These are phyloP conservation scores for Corynorhinus townsendii DNA, from an alignment of 2,113 vertebrate genomes.

Conservation along the genomic window DNA sequence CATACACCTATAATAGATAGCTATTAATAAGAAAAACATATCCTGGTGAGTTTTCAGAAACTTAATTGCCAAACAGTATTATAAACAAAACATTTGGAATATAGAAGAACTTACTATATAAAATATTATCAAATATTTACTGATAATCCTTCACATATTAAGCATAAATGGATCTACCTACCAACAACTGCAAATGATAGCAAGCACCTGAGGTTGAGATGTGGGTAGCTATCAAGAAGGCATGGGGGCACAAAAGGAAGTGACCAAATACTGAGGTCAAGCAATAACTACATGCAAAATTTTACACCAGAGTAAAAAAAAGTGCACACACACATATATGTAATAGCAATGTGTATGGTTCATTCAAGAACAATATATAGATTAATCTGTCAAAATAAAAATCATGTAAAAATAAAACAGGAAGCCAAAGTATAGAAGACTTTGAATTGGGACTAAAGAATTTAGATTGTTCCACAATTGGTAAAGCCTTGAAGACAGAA, in stretches of 20 bases:
- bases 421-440: neutral
- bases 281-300: neutral
- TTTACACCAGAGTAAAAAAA: neutral
- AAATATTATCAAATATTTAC: conserved; percentile 5
- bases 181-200: neutral
- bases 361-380: neutral
- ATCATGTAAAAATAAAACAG: neutral
- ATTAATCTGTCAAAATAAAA: neutral
- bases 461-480: neutral
- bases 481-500: neutral
- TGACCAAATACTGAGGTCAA: neutral
- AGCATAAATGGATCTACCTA: neutral
- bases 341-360: neutral
- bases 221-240: neutral
- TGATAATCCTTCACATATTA: neutral
- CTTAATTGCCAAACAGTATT: conserved; percentile 1
- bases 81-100: neutral
- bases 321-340: too few species aligned
- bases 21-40: conserved; percentile 1
- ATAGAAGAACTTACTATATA: neutral
- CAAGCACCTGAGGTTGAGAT: neutral
- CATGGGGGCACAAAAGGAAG: neutral
- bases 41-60: conserved; percentile 25
- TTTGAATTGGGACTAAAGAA: neutral
- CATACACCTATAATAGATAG: neutral